Conservation (phyloP, 2,797 vertebrate species). For the Cryptoprocta ferox region DNA sequence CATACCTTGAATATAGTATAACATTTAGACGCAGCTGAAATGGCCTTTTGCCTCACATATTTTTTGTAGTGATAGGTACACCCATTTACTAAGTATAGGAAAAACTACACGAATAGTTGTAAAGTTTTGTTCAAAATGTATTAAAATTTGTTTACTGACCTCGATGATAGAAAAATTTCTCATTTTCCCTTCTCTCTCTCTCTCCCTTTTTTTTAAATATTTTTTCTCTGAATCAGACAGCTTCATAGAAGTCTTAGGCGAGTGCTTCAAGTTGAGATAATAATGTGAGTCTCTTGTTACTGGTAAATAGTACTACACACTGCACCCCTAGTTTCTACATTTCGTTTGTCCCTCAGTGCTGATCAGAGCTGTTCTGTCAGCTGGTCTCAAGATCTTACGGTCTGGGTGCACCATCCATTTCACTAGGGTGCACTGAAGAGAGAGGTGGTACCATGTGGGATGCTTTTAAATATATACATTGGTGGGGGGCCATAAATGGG, state of each 20-base stretch:
- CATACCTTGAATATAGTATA: not conserved
- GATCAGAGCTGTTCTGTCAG: not conserved
- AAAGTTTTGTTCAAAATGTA: not conserved
- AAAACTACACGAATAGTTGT: not conserved
- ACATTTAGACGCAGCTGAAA: not conserved
- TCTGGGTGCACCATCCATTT: not conserved
- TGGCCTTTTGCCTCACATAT: not conserved
- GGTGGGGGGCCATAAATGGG: not conserved
- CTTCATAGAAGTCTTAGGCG: not conserved
- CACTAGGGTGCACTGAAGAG: not conserved
- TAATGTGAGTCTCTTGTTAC: not conserved
- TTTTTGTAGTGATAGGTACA: not conserved
- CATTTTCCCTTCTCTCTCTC: not conserved
- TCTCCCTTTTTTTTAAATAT: accelerated
- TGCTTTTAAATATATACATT: not conserved
- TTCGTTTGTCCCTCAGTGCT: not conserved
- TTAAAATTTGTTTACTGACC: not conserved
- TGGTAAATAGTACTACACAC: too few species aligned
- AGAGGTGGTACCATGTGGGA: accelerated
- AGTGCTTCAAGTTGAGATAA: not conserved
- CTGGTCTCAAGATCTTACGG: not conserved
- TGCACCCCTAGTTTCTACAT: not conserved
- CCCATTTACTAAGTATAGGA: not conserved
- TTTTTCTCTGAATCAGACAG: not conserved
- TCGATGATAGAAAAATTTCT: not conserved